A percentile compares a stretch with the other conserved stretches of the same genome.
Conservation (phyloP, 2,888 invertebrate genomes). For the Sinelater perroti region DNA sequence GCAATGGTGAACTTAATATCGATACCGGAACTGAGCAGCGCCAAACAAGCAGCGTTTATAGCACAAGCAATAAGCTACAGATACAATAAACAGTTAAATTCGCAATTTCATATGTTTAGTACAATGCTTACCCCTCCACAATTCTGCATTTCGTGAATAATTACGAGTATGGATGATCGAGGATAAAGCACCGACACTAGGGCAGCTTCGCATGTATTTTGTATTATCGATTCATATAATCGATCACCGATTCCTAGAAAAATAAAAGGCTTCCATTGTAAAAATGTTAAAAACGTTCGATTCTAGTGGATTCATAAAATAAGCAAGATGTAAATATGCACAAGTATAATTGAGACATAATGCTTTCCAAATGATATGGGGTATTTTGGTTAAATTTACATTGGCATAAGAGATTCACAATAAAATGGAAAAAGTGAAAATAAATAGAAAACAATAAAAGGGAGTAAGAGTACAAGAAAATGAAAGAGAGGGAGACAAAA, state of each 20-base stretch:
- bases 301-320: constrained; percentile 46
- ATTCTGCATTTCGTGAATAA: constrained; percentile 88
- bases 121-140: constrained; percentile 73
- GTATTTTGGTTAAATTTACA: no score
- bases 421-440: no score
- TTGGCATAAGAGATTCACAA: no score
- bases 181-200: constrained; percentile 79
- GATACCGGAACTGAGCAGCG: constrained; percentile 84
- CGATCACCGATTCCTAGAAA: constrained; percentile 70
- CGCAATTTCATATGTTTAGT: neutral
- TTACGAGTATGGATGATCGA: constrained; percentile 78
- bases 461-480: no score
- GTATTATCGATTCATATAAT: constrained; percentile 77
- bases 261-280: neutral
- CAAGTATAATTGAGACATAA: no score
- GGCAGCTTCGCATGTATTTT: constrained; percentile 79
- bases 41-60: constrained; percentile 84
- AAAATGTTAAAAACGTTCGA: neutral
- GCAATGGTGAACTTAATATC: constrained; percentile 84
- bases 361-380: no score
- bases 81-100: no score
- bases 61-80: constrained; percentile 78
- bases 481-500: no score
- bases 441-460: no score
- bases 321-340: no score